Evolutionary conservation across 1,140 invertebrate genomes (phyloP).

Genomic region (Drosophila lowei): DNA sequence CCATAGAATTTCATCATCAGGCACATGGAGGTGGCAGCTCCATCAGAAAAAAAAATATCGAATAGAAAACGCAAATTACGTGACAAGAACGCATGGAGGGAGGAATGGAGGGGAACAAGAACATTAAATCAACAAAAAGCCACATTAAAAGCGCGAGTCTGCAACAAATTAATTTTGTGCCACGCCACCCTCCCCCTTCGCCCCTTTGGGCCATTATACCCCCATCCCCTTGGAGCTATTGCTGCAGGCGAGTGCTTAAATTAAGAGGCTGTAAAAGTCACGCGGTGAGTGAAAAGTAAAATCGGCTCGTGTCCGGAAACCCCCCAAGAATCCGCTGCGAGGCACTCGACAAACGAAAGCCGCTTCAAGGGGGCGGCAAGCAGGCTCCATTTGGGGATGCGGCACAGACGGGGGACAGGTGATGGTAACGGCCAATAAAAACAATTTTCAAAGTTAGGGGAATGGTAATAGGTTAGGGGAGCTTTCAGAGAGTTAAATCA

Average conservation of each 20-base stretch:
- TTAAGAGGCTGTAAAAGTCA: constrained; percentile 82
- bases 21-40: constrained; percentile 34
- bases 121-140: constrained; percentile 55
- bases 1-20: constrained; percentile 57
- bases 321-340: constrained; percentile 13
- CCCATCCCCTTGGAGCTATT: constrained; percentile 7
- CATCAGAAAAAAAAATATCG: constrained; percentile 32
- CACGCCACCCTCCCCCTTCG: neutral
- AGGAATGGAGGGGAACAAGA: constrained; percentile 31
- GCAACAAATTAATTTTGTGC: constrained; percentile 76
- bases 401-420: constrained; percentile 51
- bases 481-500: neutral
- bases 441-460: constrained; percentile 37
- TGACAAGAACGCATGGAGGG: constrained; percentile 58
- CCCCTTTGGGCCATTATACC: constrained; percentile 16
- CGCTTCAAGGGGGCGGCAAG: neutral
- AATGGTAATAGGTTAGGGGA: constrained; percentile 4
- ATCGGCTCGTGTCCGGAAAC: constrained; percentile 16
- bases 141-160: constrained; percentile 79
- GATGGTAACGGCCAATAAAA: constrained; percentile 78
- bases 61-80: constrained; percentile 79
- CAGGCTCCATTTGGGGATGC: constrained; percentile 33
- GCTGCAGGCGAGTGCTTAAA: constrained; percentile 64
- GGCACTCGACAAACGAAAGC: constrained; percentile 2
- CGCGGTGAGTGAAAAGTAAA: constrained; percentile 76